Percentiles rank a stretch among this genome's conserved stretches.
Evolutionary conservation across 2,888 invertebrate species (phyloP).

Genomic region (Leptopilina myrica): DNA sequence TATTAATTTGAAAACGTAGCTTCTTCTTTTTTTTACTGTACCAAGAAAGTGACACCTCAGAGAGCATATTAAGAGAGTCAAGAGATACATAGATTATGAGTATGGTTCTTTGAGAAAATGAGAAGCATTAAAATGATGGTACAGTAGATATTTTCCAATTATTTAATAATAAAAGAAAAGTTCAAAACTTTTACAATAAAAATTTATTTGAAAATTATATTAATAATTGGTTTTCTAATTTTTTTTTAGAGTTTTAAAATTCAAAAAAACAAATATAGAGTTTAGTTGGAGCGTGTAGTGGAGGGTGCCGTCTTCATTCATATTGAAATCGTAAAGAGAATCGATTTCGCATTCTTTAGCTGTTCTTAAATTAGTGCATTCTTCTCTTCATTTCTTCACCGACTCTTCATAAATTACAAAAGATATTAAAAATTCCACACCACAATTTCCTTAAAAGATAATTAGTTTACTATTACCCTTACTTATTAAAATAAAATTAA

Average conservation of each 20-base stretch:
- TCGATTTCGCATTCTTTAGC: slow-evolving; percentile 56
- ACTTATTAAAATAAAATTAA: too few relatives aligned
- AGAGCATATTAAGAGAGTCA: neutral
- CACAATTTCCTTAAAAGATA: neutral
- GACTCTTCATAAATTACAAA: slow-evolving; percentile 35
- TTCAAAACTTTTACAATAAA: too few relatives aligned
- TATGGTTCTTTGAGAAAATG: neutral
- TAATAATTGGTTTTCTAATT: too few relatives aligned
- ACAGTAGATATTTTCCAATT: neutral
- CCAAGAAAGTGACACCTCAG: neutral
- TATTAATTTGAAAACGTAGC: neutral
- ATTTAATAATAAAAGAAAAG: neutral
- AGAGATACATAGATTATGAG: neutral
- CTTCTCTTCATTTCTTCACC: slow-evolving; percentile 25
- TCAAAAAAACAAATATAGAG: neutral
- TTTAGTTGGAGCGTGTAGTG: neutral
- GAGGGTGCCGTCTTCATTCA: slow-evolving; percentile 44
- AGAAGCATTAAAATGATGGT: neutral
- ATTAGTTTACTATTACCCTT: too few relatives aligned
- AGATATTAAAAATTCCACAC: slow-evolving; percentile 5
- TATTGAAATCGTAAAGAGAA: slow-evolving; percentile 58
- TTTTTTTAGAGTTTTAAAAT: neutral
- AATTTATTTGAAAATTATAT: too few relatives aligned
- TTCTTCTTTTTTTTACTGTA: neutral
- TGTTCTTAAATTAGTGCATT: slow-evolving; percentile 36